A percentile compares a stretch with the other conserved stretches of the same genome.
Evolutionary conservation across 2,797 vertebrate genomes (phyloP).

Genomic region (Cetoscarus ocellatus): DNA sequence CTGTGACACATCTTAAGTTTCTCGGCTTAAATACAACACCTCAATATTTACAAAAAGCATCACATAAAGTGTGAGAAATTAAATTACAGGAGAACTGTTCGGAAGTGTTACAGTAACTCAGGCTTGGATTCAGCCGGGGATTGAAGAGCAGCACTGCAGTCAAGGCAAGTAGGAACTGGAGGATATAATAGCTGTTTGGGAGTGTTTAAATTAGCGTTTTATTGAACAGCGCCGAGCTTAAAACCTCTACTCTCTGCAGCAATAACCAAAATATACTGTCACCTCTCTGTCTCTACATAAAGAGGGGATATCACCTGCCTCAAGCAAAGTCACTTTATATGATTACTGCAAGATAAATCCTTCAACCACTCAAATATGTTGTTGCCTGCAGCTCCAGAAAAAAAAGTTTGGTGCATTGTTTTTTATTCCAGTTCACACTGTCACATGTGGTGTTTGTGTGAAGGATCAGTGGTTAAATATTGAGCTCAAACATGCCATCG

Average conservation of each 20-base stretch:
- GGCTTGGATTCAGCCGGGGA: conserved; percentile 9
- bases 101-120: conserved; percentile 20
- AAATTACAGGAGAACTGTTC: conserved; percentile 54
- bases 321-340: conserved; percentile 20
- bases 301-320: neutral
- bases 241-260: neutral
- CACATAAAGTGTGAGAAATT: conserved; percentile 49
- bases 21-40: conserved; percentile 69
- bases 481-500: conserved; percentile 59
- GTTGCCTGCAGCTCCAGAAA: conserved; percentile 16
- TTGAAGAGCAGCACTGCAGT: conserved; percentile 39
- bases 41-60: conserved; percentile 75
- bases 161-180: conserved; percentile 44
- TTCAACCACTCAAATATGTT: conserved; percentile 37
- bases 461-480: conserved; percentile 32
- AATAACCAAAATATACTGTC: neutral
- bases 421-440: conserved; percentile 60
- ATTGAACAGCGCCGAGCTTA: conserved; percentile 19
- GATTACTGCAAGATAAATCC: conserved; percentile 34
- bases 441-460: conserved; percentile 7
- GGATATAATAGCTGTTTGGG: conserved; percentile 39
- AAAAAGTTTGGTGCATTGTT: conserved; percentile 50
- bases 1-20: conserved; percentile 35
- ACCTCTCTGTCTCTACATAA: neutral
- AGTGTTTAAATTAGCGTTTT: conserved; percentile 41